phyloP scores from a whole-genome alignment of 2,113 vertebrate genomes.

The Alouatta palliata region DNA sequence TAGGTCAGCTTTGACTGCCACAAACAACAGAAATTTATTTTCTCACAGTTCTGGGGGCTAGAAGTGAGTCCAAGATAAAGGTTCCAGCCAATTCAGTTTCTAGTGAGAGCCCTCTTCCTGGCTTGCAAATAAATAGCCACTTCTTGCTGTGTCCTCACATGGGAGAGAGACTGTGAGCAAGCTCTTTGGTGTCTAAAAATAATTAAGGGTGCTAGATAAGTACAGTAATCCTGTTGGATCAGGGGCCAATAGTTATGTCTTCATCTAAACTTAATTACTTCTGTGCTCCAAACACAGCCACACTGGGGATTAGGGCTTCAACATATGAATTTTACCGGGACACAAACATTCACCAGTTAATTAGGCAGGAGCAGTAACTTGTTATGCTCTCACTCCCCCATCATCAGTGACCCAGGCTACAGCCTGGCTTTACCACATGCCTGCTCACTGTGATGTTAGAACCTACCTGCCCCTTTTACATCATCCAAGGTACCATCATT shows the following conservation, averaged over 20 bases:
- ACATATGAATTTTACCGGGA: neutral
- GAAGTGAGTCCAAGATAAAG: neutral
- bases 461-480: neutral
- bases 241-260: neutral
- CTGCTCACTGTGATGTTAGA: neutral
- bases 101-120: neutral
- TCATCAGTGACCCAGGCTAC: neutral
- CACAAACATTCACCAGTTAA: neutral
- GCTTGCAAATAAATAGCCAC: neutral
- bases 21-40: constrained; percentile 18
- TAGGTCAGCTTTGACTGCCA: neutral
- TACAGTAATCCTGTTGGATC: neutral
- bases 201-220: neutral
- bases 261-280: neutral
- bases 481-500: neutral
- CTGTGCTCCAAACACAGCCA: neutral
- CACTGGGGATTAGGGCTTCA: neutral
- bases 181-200: neutral
- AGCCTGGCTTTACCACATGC: neutral
- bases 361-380: neutral
- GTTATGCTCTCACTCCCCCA: neutral
- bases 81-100: neutral
- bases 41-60: neutral
- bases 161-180: neutral
- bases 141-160: neutral